A percentile compares a stretch with the other conserved stretches of the same genome.
Conservation (phyloP, 2,113 vertebrate genomes). For the Dendropsophus ebraccatus region DNA sequence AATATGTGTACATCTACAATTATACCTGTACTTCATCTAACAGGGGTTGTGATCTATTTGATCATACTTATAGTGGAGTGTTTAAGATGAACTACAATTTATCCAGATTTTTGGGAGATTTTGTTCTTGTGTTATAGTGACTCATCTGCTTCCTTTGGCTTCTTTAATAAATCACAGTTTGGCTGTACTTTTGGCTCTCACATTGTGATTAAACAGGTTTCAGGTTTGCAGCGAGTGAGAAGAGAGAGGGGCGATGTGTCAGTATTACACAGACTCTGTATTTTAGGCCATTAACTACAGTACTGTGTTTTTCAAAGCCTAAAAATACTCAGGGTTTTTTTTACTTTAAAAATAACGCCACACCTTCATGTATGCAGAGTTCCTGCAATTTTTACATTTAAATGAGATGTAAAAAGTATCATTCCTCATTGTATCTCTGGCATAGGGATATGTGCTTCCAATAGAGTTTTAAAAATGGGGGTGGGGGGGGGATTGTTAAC, state of each 20-base stretch:
- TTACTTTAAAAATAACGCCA: no score
- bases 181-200: neutral
- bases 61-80: neutral
- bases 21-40: neutral
- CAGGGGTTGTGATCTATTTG: neutral
- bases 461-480: no score
- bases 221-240: neutral
- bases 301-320: neutral
- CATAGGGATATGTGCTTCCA: neutral
- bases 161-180: neutral
- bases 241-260: neutral
- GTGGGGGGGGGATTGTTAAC: no score
- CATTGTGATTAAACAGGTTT: neutral
- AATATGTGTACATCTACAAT: neutral
- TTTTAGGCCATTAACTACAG: neutral
- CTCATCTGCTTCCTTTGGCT: neutral
- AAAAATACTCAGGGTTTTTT: neutral
- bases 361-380: neutral
- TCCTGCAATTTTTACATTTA: neutral
- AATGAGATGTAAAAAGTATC: neutral
- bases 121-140: neutral
- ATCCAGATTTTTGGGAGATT: neutral
- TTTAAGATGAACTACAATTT: neutral
- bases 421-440: neutral
- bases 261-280: neutral